These are phyloP conservation scores for Coleophora deauratella DNA, from an alignment of 2,888 invertebrate genomes.

Conservation along the genomic window DNA sequence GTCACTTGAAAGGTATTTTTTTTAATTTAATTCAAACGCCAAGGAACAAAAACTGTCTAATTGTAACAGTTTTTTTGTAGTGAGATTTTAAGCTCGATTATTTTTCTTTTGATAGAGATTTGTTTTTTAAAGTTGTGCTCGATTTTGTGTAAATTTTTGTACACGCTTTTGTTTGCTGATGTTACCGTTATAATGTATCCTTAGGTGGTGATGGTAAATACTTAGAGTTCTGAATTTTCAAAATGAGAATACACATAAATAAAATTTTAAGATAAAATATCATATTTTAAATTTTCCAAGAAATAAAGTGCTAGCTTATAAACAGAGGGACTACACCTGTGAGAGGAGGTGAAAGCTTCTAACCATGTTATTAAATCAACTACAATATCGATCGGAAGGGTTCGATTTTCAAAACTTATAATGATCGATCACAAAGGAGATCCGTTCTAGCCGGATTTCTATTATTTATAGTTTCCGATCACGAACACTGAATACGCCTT, in stretches of 20 bases:
- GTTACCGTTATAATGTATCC: too few species aligned
- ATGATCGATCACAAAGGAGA: slow-evolving; percentile 67
- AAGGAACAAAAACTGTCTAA: slow-evolving; percentile 68
- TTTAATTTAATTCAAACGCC: slow-evolving; percentile 40
- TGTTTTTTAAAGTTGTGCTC: not conserved
- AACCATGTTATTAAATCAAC: slow-evolving; percentile 64
- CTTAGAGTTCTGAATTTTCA: too few species aligned
- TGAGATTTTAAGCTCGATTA: slow-evolving; percentile 66
- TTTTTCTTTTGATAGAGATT: slow-evolving; percentile 42
- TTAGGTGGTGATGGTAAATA: too few species aligned
- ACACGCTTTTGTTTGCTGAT: too few species aligned
- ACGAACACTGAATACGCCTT: slow-evolving; percentile 66
- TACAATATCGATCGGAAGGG: slow-evolving; percentile 64
- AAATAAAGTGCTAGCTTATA: too few species aligned
- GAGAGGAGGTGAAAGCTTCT: slow-evolving; percentile 45
- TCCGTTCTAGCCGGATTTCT: slow-evolving; percentile 67
- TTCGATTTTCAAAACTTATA: slow-evolving; percentile 52
- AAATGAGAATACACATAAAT: too few species aligned
- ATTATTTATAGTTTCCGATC: slow-evolving; percentile 73
- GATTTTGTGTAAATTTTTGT: too few species aligned
- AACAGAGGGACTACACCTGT: slow-evolving; percentile 39
- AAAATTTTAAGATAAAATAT: too few species aligned
- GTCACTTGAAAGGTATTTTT: slow-evolving; percentile 59
- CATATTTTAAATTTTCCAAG: too few species aligned
- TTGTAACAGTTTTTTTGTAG: slow-evolving; percentile 67